Conservation (phyloP, 2,797 vertebrate species). For the Buphagus erythrorhynchus region DNA sequence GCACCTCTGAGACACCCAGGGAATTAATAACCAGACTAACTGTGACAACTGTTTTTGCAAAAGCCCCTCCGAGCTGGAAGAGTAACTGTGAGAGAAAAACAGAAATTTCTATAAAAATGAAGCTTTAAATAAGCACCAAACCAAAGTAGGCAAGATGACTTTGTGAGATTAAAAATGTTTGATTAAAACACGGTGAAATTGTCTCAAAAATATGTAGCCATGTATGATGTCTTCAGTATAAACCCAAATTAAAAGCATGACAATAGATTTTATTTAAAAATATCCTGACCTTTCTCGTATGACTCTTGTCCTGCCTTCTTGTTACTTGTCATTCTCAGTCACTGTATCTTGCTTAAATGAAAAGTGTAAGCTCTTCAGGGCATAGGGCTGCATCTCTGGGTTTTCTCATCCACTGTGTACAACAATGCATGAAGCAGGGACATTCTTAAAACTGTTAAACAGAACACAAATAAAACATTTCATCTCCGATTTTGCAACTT, state of each 20-base stretch:
- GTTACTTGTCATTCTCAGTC: slow-evolving; percentile 65
- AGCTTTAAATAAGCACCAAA: background rate
- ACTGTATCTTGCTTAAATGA: slow-evolving; percentile 56
- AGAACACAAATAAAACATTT: background rate
- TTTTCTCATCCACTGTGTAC: background rate
- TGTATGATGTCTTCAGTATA: background rate
- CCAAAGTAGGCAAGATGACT: background rate
- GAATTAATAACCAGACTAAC: background rate
- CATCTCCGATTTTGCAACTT: background rate
- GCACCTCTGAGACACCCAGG: background rate
- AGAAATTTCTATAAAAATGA: background rate
- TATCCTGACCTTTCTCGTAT: slow-evolving; percentile 47
- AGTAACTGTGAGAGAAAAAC: background rate
- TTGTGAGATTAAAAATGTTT: background rate
- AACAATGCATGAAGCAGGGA: background rate
- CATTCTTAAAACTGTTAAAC: background rate
- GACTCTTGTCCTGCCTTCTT: slow-evolving; percentile 44
- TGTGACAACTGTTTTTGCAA: background rate
- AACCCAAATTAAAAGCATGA: slow-evolving; percentile 36
- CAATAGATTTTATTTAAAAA: slow-evolving; percentile 61
- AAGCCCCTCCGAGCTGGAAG: background rate
- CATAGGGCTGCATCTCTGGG: background rate
- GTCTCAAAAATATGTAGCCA: background rate
- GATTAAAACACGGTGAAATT: background rate
- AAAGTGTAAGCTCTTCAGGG: slow-evolving; percentile 56